A percentile compares a stretch with the other conserved stretches of the same genome.
Evolutionary conservation across 2,888 invertebrate species (phyloP).

Genomic region (Phortica magna): DNA sequence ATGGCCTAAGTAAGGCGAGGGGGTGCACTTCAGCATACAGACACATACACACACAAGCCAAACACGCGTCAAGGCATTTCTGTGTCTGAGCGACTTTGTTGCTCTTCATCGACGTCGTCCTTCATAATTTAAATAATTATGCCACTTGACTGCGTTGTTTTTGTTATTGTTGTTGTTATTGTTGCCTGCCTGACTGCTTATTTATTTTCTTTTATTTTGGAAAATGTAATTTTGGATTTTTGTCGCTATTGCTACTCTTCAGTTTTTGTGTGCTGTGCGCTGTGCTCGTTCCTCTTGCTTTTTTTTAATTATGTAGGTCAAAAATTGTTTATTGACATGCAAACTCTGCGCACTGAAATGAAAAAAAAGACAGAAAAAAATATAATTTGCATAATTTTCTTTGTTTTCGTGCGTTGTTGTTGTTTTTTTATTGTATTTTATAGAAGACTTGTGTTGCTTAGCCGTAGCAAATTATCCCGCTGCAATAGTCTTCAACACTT

Average conservation of each 20-base stretch:
- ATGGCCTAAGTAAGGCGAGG: too few species aligned
- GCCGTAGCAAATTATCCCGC: neutral
- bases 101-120: slow-evolving; percentile 62
- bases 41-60: too few species aligned
- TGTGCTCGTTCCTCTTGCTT: neutral
- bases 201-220: slow-evolving; percentile 19
- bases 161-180: slow-evolving; percentile 52
- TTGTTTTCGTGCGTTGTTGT: slow-evolving; percentile 66
- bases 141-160: slow-evolving; percentile 69
- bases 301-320: slow-evolving; percentile 75
- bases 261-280: slow-evolving; percentile 16
- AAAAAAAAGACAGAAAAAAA: slow-evolving; percentile 55
- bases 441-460: neutral
- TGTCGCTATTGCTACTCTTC: slow-evolving; percentile 54
- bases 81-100: slow-evolving; percentile 8
- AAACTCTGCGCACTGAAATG: slow-evolving; percentile 42
- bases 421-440: neutral
- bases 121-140: slow-evolving; percentile 72
- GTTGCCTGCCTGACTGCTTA: slow-evolving; percentile 27
- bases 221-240: slow-evolving; percentile 64
- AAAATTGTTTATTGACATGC: slow-evolving; percentile 77
- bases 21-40: too few species aligned
- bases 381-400: slow-evolving; percentile 64
- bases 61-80: slow-evolving; percentile 58
- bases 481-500: slow-evolving; percentile 6